phyloP scores from a whole-genome alignment of 30 jellyfish, hydroid and myxozoan genomes.

The Cassiopea andromeda region DNA sequence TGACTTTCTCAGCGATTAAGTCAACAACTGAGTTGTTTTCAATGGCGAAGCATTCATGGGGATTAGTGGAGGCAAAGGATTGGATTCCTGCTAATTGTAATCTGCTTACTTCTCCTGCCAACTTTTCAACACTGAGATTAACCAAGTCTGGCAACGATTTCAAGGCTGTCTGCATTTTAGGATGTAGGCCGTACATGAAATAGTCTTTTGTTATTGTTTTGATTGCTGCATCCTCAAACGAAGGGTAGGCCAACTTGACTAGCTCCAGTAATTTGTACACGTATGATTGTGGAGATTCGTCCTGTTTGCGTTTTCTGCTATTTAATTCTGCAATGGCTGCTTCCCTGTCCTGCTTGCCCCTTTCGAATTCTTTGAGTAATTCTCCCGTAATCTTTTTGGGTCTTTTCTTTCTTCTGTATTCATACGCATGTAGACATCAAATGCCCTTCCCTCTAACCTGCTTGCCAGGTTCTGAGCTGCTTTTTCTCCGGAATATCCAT shows the following conservation, averaged over 20 bases:
- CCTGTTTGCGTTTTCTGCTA: conserved; percentile 36
- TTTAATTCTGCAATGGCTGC: conserved; percentile 35
- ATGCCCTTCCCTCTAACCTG: conserved; percentile 43
- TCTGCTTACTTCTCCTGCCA: conserved; percentile 16
- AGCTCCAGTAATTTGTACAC: conserved; percentile 25
- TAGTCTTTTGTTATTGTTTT: conserved; percentile 41
- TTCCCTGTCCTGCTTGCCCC: conserved; percentile 49
- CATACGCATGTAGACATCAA: conserved; percentile 45
- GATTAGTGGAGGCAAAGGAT: conserved; percentile 18
- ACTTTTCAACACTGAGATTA: not conserved
- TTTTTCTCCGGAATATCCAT: conserved; percentile 35
- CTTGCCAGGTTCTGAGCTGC: conserved; percentile 62
- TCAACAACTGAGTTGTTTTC: conserved; percentile 2
- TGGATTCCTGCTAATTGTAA: conserved; percentile 27
- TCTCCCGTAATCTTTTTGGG: conserved; percentile 4
- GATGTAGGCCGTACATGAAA: conserved; percentile 33
- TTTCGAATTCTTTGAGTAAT: conserved; percentile 44
- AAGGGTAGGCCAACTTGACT: conserved; percentile 35
- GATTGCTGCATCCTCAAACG: conserved; percentile 18
- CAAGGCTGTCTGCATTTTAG: conserved; percentile 40
- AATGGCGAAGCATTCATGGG: conserved; percentile 14
- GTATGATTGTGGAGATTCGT: conserved; percentile 31
- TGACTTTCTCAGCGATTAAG: conserved; percentile 30
- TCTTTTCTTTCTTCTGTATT: conserved; percentile 10
- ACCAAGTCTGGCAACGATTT: conserved; percentile 23